Evolutionary conservation across 1,140 invertebrate genomes (phyloP), one percentile per base, ranked within the genome.

Genomic region (Cotesia typhae): DNA sequence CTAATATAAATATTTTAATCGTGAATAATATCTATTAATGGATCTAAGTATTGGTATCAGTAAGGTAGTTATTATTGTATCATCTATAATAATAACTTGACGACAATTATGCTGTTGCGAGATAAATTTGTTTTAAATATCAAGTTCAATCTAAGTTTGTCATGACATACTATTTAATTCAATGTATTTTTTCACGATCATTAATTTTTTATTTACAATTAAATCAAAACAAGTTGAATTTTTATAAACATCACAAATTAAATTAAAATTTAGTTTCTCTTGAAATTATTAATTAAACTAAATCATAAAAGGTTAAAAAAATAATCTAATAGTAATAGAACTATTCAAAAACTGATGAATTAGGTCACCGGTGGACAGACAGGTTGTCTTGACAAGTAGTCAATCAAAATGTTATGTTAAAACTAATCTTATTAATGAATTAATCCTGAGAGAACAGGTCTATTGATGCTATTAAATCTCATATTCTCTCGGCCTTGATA

Each of bases 341-440:
- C 28, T 28, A 28, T n/a, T 35, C 41, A 67, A 68, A 64, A 47
- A 66, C 37, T 57, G 64, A 60, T 66, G 66, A 82, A 82, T 81
- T 82, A 70, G 81, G 81, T 82, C 81, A 82, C 67, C 76, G 71
- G 69, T 60, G 74, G 75, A 80, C 81, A 78, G 78, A 73, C 81
- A 78, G 78, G 74, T 75, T 72, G 76, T 75, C 74, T 76, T 81
- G 80, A 82, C 80, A 82, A 77, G 77, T 79, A 76, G 77, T 35
- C 17, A 70, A 38, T 4, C 28, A 17, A 20, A 20, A 59, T 9
- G 20, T 20, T 59, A 5, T 20, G 57, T 28, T 59, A 59, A 59
- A 59, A 28, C 6, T 9, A 17, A 3, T 28, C 14, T 59, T 59
- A 59, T 59, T 17, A 9, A 7, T 20, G 7, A 59, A 59, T 28